Evolutionary conservation across 2,113 vertebrate genomes (phyloP), one percentile per base, ranked within the genome.

Genomic region (Cyprinodon brontotheroides): DNA sequence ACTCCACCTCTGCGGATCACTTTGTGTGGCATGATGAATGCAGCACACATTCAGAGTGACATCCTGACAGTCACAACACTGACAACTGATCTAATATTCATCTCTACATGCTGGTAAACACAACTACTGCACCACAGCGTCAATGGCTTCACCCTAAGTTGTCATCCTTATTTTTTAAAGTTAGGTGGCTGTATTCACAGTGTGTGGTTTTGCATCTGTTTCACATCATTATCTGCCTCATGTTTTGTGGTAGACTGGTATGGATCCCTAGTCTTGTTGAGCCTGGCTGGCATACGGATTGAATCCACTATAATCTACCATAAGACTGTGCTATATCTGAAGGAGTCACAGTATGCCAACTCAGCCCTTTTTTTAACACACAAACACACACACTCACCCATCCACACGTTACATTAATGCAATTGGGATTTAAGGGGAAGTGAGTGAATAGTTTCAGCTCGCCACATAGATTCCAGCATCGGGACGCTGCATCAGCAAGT

Each of bases 271-370:
- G 87, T 81, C 75, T 60, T 3, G 77, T 83, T 88, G 86, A 89
- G 84, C 79, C 87, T 69, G 70, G 72, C 78, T 68, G 87, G 80
- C 65, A 62, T 83, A 66, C 77, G 85, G 83, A 87, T 89, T 74
- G 84, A 84, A 90, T 92, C 90, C 86, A 89, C 89, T 87, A 85
- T 92, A 92, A 91, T 93, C 87, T 91, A 87, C 88, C 89, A 85
- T 92, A 88, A 91, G 89, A 90, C 89, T 86, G 87, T 81, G 64
- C 92, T 91, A 89, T 92, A 88, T 88, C 81, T 76, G 75, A 86
- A 81, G 86, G 80, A 72, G 82, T 82, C 68, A 43, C 80, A 77
- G 74, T 90, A 87, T 3, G 87, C 89, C 82, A 74, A 88, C 77
- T 92, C 92, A 93, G 92, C 91, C 70, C 37, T 89, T 89, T 88